phyloP scores from a whole-genome alignment of 2,113 vertebrate species.

The Vombatus ursinus region DNA sequence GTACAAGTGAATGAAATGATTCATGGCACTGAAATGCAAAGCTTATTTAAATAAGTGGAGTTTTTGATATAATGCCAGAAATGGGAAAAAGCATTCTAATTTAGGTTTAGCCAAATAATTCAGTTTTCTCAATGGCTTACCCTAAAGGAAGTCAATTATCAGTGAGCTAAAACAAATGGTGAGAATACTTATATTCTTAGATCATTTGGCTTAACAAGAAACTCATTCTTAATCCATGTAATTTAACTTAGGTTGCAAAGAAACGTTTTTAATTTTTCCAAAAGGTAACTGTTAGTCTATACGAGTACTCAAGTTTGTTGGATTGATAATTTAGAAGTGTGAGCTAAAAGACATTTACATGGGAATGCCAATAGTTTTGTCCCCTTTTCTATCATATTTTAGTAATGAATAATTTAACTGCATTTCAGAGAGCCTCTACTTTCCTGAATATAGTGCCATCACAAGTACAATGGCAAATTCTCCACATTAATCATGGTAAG shows the following conservation, averaged over 20 bases:
- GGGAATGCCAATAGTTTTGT: conserved; percentile 29
- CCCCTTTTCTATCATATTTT: conserved; percentile 13
- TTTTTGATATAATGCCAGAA: conserved; percentile 67
- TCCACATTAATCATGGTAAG: not conserved
- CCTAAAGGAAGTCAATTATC: conserved; percentile 73
- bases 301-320: conserved; percentile 42
- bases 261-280: conserved; percentile 36
- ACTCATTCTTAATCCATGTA: conserved; percentile 48
- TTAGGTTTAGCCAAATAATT: conserved; percentile 60
- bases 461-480: not conserved
- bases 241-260: conserved; percentile 52
- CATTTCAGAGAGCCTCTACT: not conserved
- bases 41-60: conserved; percentile 62
- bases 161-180: conserved; percentile 73
- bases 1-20: conserved; percentile 56
- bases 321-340: conserved; percentile 44
- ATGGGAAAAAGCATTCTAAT: conserved; percentile 65
- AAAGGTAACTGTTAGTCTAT: conserved; percentile 46
- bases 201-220: conserved; percentile 65
- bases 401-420: conserved; percentile 14
- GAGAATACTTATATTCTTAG: conserved; percentile 73
- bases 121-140: conserved; percentile 51
- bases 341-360: not conserved
- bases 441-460: not conserved
- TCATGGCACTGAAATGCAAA: conserved; percentile 37